A percentile compares a stretch with the other conserved stretches of the same genome.
Conservation (phyloP, 2,797 vertebrate species). For the Lycodopsis pacificus region DNA sequence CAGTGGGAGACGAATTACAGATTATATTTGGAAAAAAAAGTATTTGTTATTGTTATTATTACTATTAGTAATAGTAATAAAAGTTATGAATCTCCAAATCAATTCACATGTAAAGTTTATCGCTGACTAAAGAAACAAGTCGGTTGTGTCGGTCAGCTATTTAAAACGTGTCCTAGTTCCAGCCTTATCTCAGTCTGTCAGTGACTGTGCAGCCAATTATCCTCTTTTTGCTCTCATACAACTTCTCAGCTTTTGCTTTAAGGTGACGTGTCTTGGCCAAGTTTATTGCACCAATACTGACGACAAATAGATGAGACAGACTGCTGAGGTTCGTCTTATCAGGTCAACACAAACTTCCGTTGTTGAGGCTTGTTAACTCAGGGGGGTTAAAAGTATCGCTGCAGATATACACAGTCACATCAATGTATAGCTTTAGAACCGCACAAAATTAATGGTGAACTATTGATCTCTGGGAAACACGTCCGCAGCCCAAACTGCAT, state of each 20-base stretch:
- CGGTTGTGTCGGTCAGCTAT: neutral
- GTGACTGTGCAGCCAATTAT: slow-evolving; percentile 44
- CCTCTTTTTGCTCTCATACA: slow-evolving; percentile 31
- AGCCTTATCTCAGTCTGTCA: slow-evolving; percentile 21
- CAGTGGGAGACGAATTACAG: neutral
- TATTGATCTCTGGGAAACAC: neutral
- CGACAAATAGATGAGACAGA: slow-evolving; percentile 25
- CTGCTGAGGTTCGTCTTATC: neutral
- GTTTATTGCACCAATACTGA: slow-evolving; percentile 19
- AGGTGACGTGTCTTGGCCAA: slow-evolving; percentile 9
- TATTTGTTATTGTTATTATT: neutral
- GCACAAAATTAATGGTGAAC: neutral
- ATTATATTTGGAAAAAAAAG: neutral
- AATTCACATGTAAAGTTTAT: slow-evolving; percentile 2
- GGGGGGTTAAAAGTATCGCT: slow-evolving; percentile 3
- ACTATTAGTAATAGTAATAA: neutral
- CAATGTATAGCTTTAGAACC: neutral
- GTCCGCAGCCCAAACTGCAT: neutral
- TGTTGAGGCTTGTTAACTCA: slow-evolving; percentile 17
- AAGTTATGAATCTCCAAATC: neutral
- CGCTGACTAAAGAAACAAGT: slow-evolving; percentile 6
- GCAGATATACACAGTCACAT: neutral
- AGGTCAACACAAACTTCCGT: slow-evolving; percentile 8
- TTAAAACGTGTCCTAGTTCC: slow-evolving; percentile 2
- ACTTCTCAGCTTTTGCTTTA: slow-evolving; percentile 24